Percentiles rank a stretch among this genome's conserved stretches.
phyloP scores from a whole-genome alignment of 30 jellyfish, hydroid and myxozoan genomes.

The Mastigias papua region DNA sequence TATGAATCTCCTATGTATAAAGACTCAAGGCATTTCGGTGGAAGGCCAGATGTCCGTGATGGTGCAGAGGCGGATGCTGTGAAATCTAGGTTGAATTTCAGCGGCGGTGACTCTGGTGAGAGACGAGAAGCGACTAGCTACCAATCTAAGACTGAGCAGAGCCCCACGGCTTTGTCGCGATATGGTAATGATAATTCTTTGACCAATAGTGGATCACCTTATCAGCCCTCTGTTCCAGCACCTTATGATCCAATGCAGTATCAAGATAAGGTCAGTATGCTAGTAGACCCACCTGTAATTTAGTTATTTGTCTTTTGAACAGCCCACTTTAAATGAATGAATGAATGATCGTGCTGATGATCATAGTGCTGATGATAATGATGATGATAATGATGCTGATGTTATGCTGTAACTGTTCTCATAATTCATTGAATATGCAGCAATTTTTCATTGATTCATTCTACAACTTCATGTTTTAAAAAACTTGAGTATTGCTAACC shows the following conservation, averaged over 20 bases:
- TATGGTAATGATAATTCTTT: conserved; percentile 29
- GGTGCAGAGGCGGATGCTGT: conserved; percentile 71
- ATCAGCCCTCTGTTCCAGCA: conserved; percentile 16
- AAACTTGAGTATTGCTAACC: too few species aligned
- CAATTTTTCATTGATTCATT: too few species aligned
- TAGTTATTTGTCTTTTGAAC: too few species aligned
- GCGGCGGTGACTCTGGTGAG: conserved; percentile 30
- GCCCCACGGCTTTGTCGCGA: background rate
- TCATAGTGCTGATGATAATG: too few species aligned
- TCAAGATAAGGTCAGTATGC: conserved; percentile 72
- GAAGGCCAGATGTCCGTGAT: conserved; percentile 72
- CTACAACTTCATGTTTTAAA: too few species aligned
- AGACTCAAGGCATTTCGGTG: conserved; percentile 26
- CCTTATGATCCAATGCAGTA: conserved; percentile 90
- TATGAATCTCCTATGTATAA: conserved; percentile 26
- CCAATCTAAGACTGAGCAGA: background rate
- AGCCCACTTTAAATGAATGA: too few species aligned
- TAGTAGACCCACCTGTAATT: too few species aligned
- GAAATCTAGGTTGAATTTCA: conserved; percentile 44
- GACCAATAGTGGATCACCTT: conserved; percentile 1
- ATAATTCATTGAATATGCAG: too few species aligned
- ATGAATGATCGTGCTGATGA: too few species aligned
- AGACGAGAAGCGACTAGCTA: conserved; percentile 13
- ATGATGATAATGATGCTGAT: too few species aligned
- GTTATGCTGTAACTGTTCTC: too few species aligned